Evolutionary conservation across 1,140 invertebrate genomes (phyloP), one percentile per base, ranked within the genome.

Genomic region (Aphelinus atriplicis): DNA sequence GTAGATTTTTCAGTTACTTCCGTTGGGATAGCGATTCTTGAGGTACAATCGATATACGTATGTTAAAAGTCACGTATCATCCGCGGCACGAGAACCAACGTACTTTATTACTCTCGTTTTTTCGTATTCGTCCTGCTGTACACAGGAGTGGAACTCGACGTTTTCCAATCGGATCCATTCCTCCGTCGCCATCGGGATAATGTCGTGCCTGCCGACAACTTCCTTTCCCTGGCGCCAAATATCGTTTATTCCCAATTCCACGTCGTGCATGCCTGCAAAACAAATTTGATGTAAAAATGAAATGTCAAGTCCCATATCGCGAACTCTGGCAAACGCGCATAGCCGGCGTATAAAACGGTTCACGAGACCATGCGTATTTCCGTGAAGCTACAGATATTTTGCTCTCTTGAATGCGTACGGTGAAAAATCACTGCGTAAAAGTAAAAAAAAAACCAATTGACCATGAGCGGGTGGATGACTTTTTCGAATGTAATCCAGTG

Each of bases 181-280:
- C 88, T 99, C 98, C 0, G 98, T 99, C 71, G 97, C 96, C 50
- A 99, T 97, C 6, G 98, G 98, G 81, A 99, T 98, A 83, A 99
- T 99, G 87, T 99, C 98, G 86, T 99, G 97, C 26, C 98, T 90
- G 0, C 98, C 97, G 0, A 99, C 98, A 10, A 99, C 97, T 91
- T 99, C 98, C 88, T 97, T 97, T 6, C 98, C 98, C 89, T 99
- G 96, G 6, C 98, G 90, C 84, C 94, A 91, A 89, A 98, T 92
- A 85, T 99, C 98, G 86, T 99, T 99, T 9, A 99, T 92, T 7
- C 98, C 98, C 74, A 99, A 88, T 87, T 99, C 98, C 66, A 99
- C 93, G 82, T 96, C 94, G 2, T 97, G 97, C 94, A 97, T 97
- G 70, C 96, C 94, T 94, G 76, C 9, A 42, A 74, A 71, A 26